These are phyloP conservation scores for Drosophila pectinifera DNA, from an alignment of 1,140 invertebrate genomes.

Conservation along the genomic window DNA sequence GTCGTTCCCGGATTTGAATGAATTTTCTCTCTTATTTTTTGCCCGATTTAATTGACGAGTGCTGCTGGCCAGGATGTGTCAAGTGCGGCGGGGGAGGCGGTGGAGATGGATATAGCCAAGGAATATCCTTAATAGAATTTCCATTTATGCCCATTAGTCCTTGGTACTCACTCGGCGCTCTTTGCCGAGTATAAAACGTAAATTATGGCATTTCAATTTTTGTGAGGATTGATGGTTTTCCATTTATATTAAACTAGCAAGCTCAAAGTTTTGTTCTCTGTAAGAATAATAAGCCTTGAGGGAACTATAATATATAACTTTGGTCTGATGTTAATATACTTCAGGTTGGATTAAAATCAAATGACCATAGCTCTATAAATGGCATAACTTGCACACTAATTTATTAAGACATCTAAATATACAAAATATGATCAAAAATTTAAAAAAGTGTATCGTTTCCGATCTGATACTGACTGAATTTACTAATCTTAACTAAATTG, in stretches of 20 bases:
- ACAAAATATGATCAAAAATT: too few species aligned
- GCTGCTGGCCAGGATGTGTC: slow-evolving; percentile 50
- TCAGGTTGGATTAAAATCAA: too few species aligned
- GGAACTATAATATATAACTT: too few species aligned
- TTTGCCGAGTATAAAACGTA: slow-evolving; percentile 14
- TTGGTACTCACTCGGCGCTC: slow-evolving; percentile 2
- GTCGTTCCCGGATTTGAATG: slow-evolving; percentile 8
- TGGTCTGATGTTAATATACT: too few species aligned
- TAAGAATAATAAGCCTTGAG: too few species aligned
- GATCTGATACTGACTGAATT: too few species aligned
- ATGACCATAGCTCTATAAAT: too few species aligned
- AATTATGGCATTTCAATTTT: slow-evolving; percentile 13
- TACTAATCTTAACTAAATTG: too few species aligned
- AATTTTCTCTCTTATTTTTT: slow-evolving; percentile 21
- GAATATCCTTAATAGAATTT: slow-evolving; percentile 70
- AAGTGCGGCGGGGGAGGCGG: slow-evolving; percentile 8
- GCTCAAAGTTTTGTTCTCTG: too few species aligned
- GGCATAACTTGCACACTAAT: too few species aligned
- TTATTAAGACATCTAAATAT: too few species aligned
- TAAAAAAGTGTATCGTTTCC: too few species aligned
- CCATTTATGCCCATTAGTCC: slow-evolving; percentile 76
- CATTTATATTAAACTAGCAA: slow-evolving; percentile 30
- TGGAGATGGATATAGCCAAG: slow-evolving; percentile 10
- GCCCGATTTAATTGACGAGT: slow-evolving; percentile 70
- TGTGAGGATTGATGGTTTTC: slow-evolving; percentile 8